Evolutionary conservation across 2,888 invertebrate species (phyloP).

Genomic region (Dexiosoma caninum): DNA sequence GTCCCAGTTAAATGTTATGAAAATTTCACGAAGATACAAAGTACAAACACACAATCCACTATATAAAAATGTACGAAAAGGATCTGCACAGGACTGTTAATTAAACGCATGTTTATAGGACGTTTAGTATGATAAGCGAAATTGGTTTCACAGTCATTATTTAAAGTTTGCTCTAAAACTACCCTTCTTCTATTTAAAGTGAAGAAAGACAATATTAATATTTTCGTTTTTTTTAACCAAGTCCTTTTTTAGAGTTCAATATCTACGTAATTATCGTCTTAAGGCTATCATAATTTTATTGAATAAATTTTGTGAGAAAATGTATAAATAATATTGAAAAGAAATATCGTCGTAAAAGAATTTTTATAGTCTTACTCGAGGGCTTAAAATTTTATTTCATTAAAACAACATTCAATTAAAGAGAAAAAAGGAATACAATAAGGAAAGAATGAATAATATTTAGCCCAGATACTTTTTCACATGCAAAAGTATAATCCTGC

Average conservation of each 20-base stretch:
- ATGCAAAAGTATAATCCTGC: constrained; percentile 52
- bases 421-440: background rate
- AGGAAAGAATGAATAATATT: constrained; percentile 17
- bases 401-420: constrained; percentile 50
- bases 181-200: no score
- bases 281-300: background rate
- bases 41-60: no score
- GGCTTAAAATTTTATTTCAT: constrained; percentile 44
- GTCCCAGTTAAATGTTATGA: no score
- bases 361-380: constrained; percentile 12
- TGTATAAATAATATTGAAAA: background rate
- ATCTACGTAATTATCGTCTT: background rate
- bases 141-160: no score
- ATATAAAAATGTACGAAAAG: no score
- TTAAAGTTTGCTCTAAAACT: no score
- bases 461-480: constrained; percentile 50
- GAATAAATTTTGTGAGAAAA: background rate
- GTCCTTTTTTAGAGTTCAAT: background rate
- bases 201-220: no score
- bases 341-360: background rate
- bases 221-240: no score
- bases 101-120: no score
- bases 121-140: no score
- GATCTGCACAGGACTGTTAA: no score
- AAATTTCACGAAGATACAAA: no score